These are phyloP conservation scores for Triplophysa yarkandensis DNA, from an alignment of 2,797 vertebrate species.

Conservation along the genomic window DNA sequence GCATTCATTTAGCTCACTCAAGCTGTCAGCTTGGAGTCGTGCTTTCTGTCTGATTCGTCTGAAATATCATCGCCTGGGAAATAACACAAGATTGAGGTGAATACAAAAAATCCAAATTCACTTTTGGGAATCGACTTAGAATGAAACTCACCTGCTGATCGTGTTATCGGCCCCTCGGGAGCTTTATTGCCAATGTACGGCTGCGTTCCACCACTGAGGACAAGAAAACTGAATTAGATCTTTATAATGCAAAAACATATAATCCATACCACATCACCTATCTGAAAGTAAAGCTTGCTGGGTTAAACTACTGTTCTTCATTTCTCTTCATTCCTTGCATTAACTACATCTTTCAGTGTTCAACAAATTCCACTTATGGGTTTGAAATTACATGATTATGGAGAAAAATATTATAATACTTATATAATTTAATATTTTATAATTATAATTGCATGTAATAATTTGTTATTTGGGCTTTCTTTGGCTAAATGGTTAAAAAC, in stretches of 20 bases:
- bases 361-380: too few relatives aligned
- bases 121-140: background rate
- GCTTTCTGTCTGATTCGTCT: background rate
- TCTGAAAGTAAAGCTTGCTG: background rate
- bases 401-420: too few relatives aligned
- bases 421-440: too few relatives aligned
- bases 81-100: background rate
- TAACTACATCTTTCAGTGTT: too few relatives aligned
- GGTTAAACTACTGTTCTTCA: background rate
- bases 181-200: background rate
- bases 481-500: too few relatives aligned
- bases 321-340: background rate
- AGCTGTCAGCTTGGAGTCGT: background rate
- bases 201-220: background rate
- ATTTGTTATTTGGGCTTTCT: too few relatives aligned
- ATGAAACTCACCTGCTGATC: background rate
- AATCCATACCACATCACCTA: background rate
- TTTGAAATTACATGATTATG: too few relatives aligned
- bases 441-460: too few relatives aligned
- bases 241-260: background rate
- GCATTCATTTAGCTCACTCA: conserved; percentile 5
- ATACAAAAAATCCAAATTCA: background rate
- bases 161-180: background rate
- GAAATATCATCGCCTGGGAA: background rate
- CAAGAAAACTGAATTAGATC: background rate